Conservation (phyloP, 2,797 vertebrate genomes). For the Hemibagrus guttatus region DNA sequence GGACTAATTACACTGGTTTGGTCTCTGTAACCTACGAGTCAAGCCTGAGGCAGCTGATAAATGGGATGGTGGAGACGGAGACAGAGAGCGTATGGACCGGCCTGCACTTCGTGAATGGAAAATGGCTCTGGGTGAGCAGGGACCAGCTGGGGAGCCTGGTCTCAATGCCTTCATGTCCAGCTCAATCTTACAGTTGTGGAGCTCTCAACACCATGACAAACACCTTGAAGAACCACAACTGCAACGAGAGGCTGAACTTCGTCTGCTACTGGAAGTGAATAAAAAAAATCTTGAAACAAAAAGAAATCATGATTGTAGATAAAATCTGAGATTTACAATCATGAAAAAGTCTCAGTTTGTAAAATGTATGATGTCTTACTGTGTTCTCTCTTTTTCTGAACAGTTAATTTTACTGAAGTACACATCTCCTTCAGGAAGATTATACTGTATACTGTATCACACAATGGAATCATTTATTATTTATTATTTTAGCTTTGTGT, state of each 20-base stretch:
- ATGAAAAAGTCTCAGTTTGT: background rate
- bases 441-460: background rate
- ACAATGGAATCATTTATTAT: background rate
- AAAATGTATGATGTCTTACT: background rate
- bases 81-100: slow-evolving; percentile 57
- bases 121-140: slow-evolving; percentile 20
- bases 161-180: slow-evolving; percentile 6
- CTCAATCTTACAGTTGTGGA: background rate
- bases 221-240: slow-evolving; percentile 1
- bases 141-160: background rate
- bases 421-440: background rate
- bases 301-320: background rate
- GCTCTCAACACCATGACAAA: background rate
- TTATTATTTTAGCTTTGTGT: background rate
- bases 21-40: slow-evolving; percentile 52
- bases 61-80: background rate
- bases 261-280: background rate
- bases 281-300: background rate
- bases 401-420: background rate
- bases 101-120: slow-evolving; percentile 56
- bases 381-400: background rate
- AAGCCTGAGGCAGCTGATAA: slow-evolving; percentile 55
- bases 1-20: slow-evolving; percentile 47
- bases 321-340: background rate
- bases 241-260: slow-evolving; percentile 5